phyloP scores from a whole-genome alignment of 92 coral and sea anemone species.

The Epizoanthus ramosus region DNA sequence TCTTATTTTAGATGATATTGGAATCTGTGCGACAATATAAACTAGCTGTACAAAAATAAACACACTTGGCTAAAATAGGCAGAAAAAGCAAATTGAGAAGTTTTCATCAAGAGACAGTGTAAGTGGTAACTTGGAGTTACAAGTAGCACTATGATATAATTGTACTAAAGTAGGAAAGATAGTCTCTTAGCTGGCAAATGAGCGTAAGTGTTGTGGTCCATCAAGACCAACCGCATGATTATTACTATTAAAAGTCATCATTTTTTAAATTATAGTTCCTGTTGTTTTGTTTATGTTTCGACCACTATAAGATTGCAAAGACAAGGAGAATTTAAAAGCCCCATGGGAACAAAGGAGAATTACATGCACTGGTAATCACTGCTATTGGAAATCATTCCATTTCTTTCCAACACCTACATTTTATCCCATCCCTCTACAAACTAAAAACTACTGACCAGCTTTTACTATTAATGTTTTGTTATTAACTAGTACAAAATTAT shows the following conservation, averaged over 20 bases:
- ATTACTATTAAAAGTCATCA: background rate
- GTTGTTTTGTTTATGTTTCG: background rate
- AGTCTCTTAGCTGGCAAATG: background rate
- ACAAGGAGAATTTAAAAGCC: no score
- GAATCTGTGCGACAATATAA: background rate
- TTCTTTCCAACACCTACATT: no score
- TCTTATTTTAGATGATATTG: background rate
- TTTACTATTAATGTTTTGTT: no score
- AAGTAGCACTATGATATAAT: no score
- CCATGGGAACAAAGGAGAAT: no score
- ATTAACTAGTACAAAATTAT: no score
- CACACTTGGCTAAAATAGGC: background rate
- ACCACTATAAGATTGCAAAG: background rate
- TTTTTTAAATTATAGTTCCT: slow-evolving; percentile 2
- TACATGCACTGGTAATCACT: no score
- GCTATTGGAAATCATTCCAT: no score
- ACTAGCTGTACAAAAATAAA: background rate
- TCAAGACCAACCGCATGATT: background rate
- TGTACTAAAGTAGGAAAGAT: background rate
- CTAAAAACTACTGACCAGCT: no score
- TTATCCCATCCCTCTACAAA: no score
- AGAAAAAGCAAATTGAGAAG: no score
- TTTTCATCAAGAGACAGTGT: background rate
- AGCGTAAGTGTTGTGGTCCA: background rate
- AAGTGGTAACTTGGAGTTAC: no score